Evolutionary conservation across 2,888 invertebrate species (phyloP), one percentile per base, ranked within the genome.

Genomic region (Frankliniella intonsa): DNA sequence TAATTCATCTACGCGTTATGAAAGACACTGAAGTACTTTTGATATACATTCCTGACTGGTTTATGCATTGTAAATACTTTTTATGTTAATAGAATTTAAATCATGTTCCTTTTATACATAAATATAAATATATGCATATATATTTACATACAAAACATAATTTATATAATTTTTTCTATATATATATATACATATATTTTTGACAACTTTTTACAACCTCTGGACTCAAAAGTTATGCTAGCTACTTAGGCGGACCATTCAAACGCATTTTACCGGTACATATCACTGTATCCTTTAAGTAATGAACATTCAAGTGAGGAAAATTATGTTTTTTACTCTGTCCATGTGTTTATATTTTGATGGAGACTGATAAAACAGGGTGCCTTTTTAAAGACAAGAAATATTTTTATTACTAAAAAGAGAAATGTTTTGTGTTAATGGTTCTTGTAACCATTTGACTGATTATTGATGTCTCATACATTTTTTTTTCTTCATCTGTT

Each of bases 91-190:
- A 76, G 69, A 38, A 38, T 25, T 76, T 12, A 76, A 76, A 76
- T 76, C 69, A 76, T 76, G 69, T 76, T 76, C 69, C 69, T 76
- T 76, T 76, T 76, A 76, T 76, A 76, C 69, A 76, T 76, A 76
- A 76, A 22, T 22, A 22, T 22, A 76, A 76, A 22, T 22, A 22
- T 22, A 22, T 76, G 69, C 69, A 76, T 76, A 76, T 69, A 69
- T 76, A 76, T 76, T 76, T 22, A 76, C 69, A 76, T 25, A 76
- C 25, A 76, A 25, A 76, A 25, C 69, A 76, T 76, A 12, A 76
- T 76, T 22, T 25, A 25, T 76, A 25, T 19, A 19, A 62, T 62
- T 38, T 38, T 38, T 38, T 22, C 12, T 76, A 25, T 25, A 76
- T 25, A 76, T 12, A 76, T 25, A 76, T 76, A 76, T 25, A 76